Percentiles rank a stretch among this genome's conserved stretches.
Evolutionary conservation across 1,140 invertebrate genomes (phyloP).

Genomic region (Aphidius gifuensis): DNA sequence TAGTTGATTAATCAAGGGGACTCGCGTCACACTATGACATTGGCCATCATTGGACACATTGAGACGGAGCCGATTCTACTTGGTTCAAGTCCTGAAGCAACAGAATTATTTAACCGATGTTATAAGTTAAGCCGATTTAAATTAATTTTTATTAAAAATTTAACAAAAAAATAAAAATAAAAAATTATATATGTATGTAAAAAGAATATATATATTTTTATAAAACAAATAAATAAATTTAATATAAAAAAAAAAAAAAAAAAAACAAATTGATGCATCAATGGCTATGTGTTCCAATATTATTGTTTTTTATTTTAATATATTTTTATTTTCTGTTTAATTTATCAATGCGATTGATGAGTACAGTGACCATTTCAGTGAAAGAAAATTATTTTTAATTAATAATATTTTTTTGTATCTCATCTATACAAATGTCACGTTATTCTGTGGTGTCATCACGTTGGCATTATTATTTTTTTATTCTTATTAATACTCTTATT

Average conservation of each 20-base stretch:
- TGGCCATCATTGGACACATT: constrained; percentile 45
- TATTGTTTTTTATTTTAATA: constrained; percentile 9
- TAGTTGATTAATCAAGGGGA: constrained; percentile 28
- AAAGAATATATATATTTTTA: neutral
- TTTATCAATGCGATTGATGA: constrained; percentile 35
- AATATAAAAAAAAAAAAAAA: constrained; percentile 9
- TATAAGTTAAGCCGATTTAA: constrained; percentile 7
- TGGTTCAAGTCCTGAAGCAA: constrained; percentile 53
- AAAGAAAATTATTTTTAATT: constrained; percentile 36
- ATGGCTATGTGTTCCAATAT: constrained; percentile 47
- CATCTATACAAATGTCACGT: constrained; percentile 36
- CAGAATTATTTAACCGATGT: constrained; percentile 42
- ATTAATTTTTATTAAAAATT: constrained; percentile 39
- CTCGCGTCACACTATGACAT: constrained; percentile 43
- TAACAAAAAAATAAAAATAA: neutral
- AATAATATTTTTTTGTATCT: constrained; percentile 17
- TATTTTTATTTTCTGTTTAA: constrained; percentile 26
- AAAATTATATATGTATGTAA: neutral
- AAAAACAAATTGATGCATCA: constrained; percentile 47
- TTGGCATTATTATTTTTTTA: constrained; percentile 8
- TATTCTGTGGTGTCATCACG: constrained; percentile 48
- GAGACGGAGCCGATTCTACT: constrained; percentile 49
- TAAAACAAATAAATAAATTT: constrained; percentile 23
- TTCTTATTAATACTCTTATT: neutral
- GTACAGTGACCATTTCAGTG: constrained; percentile 57